Percentiles rank a stretch among this genome's conserved stretches.
phyloP scores from a whole-genome alignment of 2,888 invertebrate species.

The Nomada ruficornis region DNA sequence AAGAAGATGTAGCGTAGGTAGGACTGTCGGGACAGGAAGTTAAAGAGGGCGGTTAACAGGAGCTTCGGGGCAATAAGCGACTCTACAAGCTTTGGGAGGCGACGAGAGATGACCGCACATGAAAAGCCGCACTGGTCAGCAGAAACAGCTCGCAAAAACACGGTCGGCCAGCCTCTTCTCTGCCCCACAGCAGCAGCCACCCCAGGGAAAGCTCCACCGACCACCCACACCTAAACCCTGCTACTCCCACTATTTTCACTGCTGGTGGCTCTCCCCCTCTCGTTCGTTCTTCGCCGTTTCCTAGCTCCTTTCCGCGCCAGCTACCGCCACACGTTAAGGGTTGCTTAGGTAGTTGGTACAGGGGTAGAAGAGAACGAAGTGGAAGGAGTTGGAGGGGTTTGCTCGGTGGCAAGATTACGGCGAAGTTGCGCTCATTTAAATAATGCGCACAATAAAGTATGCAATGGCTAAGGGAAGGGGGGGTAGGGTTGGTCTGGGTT shows the following conservation, averaged over 20 bases:
- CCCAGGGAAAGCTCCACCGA: conserved; percentile 63
- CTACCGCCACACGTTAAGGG: conserved; percentile 68
- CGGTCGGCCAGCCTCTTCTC: conserved; percentile 69
- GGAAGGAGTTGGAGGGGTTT: conserved; percentile 52
- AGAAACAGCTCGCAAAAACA: conserved; percentile 80
- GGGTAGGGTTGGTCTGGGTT: conserved; percentile 52
- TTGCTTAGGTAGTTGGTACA: conserved; percentile 64
- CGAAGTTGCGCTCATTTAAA: conserved; percentile 81
- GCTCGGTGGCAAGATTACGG: conserved; percentile 77
- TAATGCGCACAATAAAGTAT: conserved; percentile 82
- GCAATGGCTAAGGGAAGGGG: conserved; percentile 68
- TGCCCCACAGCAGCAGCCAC: conserved; percentile 59
- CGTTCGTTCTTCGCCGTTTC: conserved; percentile 62
- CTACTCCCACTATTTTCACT: conserved; percentile 43
- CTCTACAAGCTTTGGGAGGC: conserved; percentile 81
- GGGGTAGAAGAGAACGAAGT: conserved; percentile 31
- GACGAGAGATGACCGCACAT: conserved; percentile 80
- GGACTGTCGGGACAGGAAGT: conserved; percentile 69
- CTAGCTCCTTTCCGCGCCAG: conserved; percentile 68
- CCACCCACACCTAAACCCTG: conserved; percentile 55
- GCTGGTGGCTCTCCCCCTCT: conserved; percentile 33
- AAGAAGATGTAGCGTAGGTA: conserved; percentile 57
- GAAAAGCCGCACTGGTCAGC: conserved; percentile 82
- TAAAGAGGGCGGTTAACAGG: conserved; percentile 79
- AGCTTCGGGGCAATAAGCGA: conserved; percentile 81